Evolutionary conservation across 2,797 vertebrate genomes (phyloP), one percentile per base, ranked within the genome.

Genomic region (Malacoraja senta): DNA sequence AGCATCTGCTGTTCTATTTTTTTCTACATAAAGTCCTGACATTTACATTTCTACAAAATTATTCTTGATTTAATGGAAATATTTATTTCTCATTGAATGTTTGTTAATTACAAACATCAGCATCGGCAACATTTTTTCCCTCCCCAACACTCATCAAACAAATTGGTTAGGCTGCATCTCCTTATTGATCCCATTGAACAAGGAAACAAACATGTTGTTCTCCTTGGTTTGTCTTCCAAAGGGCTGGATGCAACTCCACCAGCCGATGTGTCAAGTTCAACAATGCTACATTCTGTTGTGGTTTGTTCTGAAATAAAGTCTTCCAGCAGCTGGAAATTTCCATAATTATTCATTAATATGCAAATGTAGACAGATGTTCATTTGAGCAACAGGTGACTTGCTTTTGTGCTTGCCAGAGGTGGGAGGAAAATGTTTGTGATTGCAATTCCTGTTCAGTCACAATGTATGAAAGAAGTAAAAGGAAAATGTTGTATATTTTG

Each of bases 331-430:
- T 96, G 96, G 93, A 96, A 94, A 96, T 97, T 96, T 96, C 94
- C 96, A 97, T 97, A 97, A 97, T 96, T 96, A 96, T 96, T 96
- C 95, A 97, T 97, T 96, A 97, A 96, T 96, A 96, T 97, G 96
- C 94, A 96, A 96, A 97, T 96, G 68, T 93, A 65, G 79, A 95
- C 96, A 97, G 96, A 96, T 97, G 96, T 96, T 97, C 95, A 95
- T 35, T 94, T 94, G 94, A 94, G 94, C 95, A 96, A 96, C 96
- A 97, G 96, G 96, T 96, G 96, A 88, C 38, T 68, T 35, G n/a
- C 2, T 24, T 10, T 19, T 58, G 81, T 29, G 68, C 65, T 35
- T 88, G 63, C 84, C 58, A 88, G n/a, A 68, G 84, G n/a, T 88
- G 61, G 61, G 8, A 88, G 61, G 7, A 65, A 35, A 15, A 32